Evolutionary conservation across 2,797 vertebrate species (phyloP).

Genomic region (Chiropotes sagulatus): DNA sequence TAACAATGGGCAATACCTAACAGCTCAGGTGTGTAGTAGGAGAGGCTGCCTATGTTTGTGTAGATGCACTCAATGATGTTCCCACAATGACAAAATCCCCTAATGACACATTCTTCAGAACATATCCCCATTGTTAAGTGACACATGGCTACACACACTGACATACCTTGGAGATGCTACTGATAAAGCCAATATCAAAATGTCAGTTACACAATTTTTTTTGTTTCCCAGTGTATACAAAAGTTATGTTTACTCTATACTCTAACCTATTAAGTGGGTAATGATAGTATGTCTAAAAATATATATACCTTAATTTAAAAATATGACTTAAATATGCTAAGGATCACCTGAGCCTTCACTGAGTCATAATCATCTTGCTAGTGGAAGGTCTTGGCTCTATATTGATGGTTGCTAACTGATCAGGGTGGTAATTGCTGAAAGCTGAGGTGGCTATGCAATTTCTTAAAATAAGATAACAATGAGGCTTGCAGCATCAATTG

Average conservation of each 20-base stretch:
- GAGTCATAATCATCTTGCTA: not conserved
- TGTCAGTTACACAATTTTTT: not conserved
- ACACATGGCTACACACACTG: not conserved
- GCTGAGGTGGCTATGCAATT: not conserved
- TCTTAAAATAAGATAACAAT: not conserved
- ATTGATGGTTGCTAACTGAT: not conserved
- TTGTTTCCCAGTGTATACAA: not conserved
- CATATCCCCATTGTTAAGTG: fast-evolving
- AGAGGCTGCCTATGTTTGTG: not conserved
- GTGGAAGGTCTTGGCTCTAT: not conserved
- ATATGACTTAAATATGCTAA: not conserved
- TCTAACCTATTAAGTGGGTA: not conserved
- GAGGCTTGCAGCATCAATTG: not conserved
- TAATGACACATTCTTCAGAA: not conserved
- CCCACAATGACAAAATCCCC: not conserved
- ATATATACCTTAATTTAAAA: not conserved
- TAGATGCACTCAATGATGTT: not conserved
- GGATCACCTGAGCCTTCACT: not conserved
- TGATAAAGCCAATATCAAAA: not conserved
- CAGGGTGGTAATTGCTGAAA: not conserved
- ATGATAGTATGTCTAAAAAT: not conserved
- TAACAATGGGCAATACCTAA: not conserved
- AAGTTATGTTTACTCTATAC: not conserved
- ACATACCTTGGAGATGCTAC: not conserved
- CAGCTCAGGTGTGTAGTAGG: not conserved